Evolutionary conservation across 2,113 vertebrate genomes (phyloP), one percentile per base, ranked within the genome.

Genomic region (Trichomycterus rosablanca): DNA sequence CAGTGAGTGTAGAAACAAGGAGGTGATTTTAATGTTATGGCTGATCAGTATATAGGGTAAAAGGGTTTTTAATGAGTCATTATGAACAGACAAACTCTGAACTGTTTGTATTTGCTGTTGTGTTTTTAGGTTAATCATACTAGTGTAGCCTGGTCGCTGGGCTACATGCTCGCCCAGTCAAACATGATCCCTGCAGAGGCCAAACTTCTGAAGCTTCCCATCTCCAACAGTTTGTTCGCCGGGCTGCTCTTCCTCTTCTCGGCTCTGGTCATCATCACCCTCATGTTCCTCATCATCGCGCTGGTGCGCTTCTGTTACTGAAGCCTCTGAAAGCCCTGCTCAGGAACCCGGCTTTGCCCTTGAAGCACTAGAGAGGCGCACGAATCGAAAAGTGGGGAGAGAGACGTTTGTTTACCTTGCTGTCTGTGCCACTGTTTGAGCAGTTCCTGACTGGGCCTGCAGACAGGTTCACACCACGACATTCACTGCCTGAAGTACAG

Each of bases 171-270:
- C 51, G 84, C 74, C 45, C 83, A 91, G 76, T 95, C 95, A 3
- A 97, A 95, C 78, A 97, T 96, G 93, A 93, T 98, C 70, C 95
- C 95, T 7, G 91, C 93, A 3, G 91, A 91, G 55, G 77, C 84
- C 48, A 86, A 88, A 32, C 68, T 83, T 56, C 77, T 87, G 72
- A 80, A 69, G 19, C 60, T 84, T 2, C 93, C 95, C 18, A 71
- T 98, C 78, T 76, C 81, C 55, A 72, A 85, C 10, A 52, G 84
- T 0, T 54, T 90, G 57, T 97, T 94, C 52, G 78, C 86, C 4
- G 89, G 89, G 44, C 84, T 90, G 19, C 72, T 98, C 0, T 24
- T 92, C 73, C 79, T 92, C 71, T 93, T 94, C 79, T 85, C 90
- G 1, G 81, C 85, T 0, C 73, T 83, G 0, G 86, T 79, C 12